A percentile compares a stretch with the other conserved stretches of the same genome.
Conservation (phyloP, 1,140 invertebrate species). For the Papilio polytes region DNA sequence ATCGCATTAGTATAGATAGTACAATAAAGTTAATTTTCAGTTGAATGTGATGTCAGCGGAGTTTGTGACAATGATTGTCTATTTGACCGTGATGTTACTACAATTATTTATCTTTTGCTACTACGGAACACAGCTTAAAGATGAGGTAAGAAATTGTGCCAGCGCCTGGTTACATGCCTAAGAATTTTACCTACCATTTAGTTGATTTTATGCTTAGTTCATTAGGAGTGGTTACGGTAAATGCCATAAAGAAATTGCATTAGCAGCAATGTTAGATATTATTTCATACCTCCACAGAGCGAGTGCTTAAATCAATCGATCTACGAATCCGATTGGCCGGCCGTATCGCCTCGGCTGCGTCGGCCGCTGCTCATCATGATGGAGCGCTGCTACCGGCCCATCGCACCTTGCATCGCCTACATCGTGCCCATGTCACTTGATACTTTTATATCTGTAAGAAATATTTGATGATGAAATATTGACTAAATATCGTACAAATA, state of each 20-base stretch:
- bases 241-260: too few relatives aligned
- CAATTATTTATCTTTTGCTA: slow-evolving; percentile 14
- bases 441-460: slow-evolving; percentile 8
- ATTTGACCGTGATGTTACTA: background rate
- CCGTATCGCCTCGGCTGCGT: background rate
- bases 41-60: background rate
- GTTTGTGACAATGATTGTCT: background rate
- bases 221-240: too few relatives aligned
- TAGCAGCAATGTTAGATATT: background rate
- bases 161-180: background rate
- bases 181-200: background rate
- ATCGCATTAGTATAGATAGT: background rate
- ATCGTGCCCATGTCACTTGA: background rate
- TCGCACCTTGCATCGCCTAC: background rate
- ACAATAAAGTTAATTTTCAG: background rate
- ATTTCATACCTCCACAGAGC: background rate
- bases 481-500: too few relatives aligned
- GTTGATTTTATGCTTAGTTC: background rate
- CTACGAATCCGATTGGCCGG: background rate
- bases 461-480: too few relatives aligned
- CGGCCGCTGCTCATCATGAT: background rate
- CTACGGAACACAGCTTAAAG: background rate
- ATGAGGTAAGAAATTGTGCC: background rate
- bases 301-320: background rate
- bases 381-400: background rate